A percentile compares a stretch with the other conserved stretches of the same genome.
phyloP scores from a whole-genome alignment of 2,797 vertebrate genomes.

The Yasuhikotakia modesta region DNA sequence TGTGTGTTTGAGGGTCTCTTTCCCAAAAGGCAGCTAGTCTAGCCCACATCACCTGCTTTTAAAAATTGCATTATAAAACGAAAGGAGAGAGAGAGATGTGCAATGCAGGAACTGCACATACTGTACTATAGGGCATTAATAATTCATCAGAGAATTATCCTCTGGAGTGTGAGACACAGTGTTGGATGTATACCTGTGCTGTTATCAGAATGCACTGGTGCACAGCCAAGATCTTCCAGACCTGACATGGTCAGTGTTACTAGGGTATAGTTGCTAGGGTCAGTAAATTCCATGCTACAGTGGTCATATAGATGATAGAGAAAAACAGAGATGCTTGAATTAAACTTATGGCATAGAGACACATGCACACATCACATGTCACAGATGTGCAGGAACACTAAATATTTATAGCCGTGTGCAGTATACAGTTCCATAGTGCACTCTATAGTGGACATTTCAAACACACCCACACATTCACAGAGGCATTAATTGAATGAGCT shows the following conservation, averaged over 20 bases:
- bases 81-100: not conserved
- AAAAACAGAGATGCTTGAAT: not conserved
- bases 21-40: slow-evolving; percentile 20
- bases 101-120: slow-evolving; percentile 40
- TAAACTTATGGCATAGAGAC: not conserved
- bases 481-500: slow-evolving; percentile 35
- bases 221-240: slow-evolving; percentile 11
- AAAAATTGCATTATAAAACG: slow-evolving; percentile 56
- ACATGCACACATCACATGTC: not conserved
- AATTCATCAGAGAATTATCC: slow-evolving; percentile 54
- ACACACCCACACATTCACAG: not conserved
- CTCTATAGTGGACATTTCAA: slow-evolving; percentile 1
- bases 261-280: not conserved
- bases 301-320: not conserved
- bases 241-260: not conserved
- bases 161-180: slow-evolving; percentile 37
- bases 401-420: not conserved
- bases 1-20: not conserved
- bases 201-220: slow-evolving; percentile 27
- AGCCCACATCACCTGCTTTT: slow-evolving; percentile 29
- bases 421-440: not conserved
- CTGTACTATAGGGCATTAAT: slow-evolving; percentile 47
- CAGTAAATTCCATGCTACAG: not conserved
- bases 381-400: slow-evolving; percentile 5
- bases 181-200: slow-evolving; percentile 33